Conservation (phyloP, 2,888 invertebrate genomes). For the Stramonita haemastoma region DNA sequence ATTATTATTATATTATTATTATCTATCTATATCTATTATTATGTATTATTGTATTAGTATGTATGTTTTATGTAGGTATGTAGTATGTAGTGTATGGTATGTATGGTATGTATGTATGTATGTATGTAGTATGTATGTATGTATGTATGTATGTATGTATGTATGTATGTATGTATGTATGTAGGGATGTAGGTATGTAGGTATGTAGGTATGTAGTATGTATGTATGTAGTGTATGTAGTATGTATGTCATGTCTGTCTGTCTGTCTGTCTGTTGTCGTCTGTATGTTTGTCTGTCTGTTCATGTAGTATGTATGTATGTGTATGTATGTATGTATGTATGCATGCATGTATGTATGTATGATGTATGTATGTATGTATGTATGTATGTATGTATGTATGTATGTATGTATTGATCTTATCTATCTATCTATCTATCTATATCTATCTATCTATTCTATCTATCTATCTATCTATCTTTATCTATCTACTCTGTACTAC, state of each 20-base stretch:
- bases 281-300: not conserved
- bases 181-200: not conserved
- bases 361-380: not conserved
- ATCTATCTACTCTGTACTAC: too few relatives aligned
- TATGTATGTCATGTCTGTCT: not conserved
- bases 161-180: not conserved
- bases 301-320: not conserved
- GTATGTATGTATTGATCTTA: too few relatives aligned
- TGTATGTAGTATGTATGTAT: too few relatives aligned
- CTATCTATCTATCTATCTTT: too few relatives aligned
- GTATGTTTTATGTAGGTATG: too few relatives aligned
- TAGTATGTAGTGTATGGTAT: too few relatives aligned
- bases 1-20: too few relatives aligned
- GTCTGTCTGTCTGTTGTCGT: not conserved
- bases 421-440: too few relatives aligned
- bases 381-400: not conserved
- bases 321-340: not conserved
- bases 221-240: not conserved
- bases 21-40: too few relatives aligned
- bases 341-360: not conserved
- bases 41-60: too few relatives aligned
- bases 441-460: too few relatives aligned
- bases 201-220: not conserved
- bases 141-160: not conserved
- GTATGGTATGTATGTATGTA: too few relatives aligned